A percentile compares a stretch with the other conserved stretches of the same genome.
phyloP scores from a whole-genome alignment of 2,113 vertebrate genomes.

The Opisthocomus hoazin region DNA sequence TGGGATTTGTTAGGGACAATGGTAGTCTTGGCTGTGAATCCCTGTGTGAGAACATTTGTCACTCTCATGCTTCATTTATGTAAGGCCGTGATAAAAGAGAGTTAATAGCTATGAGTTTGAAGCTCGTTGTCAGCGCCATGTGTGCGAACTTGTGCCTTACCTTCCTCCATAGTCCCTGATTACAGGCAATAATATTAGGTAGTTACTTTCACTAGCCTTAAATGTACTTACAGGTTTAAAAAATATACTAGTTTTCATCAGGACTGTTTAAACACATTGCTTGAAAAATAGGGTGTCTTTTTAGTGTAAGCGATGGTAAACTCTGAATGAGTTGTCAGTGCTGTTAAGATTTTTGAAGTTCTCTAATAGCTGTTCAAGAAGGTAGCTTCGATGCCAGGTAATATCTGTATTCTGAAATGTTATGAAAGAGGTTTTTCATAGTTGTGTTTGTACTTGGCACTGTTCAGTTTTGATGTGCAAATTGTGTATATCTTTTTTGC shows the following conservation, averaged over 20 bases:
- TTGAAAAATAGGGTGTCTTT: slow-evolving; percentile 31
- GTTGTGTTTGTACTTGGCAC: slow-evolving; percentile 13
- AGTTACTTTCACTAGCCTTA: not conserved
- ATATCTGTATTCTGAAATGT: slow-evolving; percentile 39
- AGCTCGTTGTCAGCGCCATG: not conserved
- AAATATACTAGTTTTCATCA: slow-evolving; percentile 16
- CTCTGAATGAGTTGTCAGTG: slow-evolving; percentile 44
- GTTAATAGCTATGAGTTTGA: not conserved
- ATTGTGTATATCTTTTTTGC: not conserved
- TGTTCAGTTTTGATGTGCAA: slow-evolving; percentile 36
- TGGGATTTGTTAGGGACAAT: not conserved
- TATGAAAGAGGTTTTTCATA: slow-evolving; percentile 48
- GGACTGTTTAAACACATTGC: not conserved
- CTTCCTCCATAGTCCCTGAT: not conserved
- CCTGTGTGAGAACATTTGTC: not conserved
- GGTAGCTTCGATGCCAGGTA: slow-evolving; percentile 44
- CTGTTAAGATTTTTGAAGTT: slow-evolving; percentile 50
- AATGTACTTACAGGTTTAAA: not conserved
- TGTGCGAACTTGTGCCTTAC: not conserved
- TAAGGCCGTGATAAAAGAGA: not conserved
- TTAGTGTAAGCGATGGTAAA: slow-evolving; percentile 1
- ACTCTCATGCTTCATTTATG: not conserved
- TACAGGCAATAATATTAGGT: not conserved
- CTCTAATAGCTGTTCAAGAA: slow-evolving; percentile 47
- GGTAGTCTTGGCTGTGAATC: not conserved